Base-by-base conservation (phyloP, 2,797 vertebrate genomes). In the Coreius guichenoti region DNA sequence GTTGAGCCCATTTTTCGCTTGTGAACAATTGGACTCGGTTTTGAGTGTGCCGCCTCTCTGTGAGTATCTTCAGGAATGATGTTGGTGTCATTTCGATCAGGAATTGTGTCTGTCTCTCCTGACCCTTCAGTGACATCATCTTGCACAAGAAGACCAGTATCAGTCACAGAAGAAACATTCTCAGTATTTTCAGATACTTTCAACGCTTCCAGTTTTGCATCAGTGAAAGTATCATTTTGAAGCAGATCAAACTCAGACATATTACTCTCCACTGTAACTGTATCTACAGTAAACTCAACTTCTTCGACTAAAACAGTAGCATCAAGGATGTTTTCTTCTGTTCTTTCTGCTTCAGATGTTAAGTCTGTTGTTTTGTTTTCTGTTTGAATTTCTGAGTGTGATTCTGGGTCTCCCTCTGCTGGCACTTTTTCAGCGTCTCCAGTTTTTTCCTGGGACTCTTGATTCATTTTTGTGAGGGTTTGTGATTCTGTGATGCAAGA, bases 401-500 rank as follows among this genome's bases (percentile, higher is more conserved):
- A 61, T 13, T 61, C 58, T 26, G n/a, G 0, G 0, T 61, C 58
- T 61, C 58, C 58, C 11, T 26, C n/a, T 61, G 12, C 69, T 72
- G 69, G 23, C 0, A 0, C 13, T 45, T 0, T 45, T 2, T 72
- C 23, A 72, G n/a, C 23, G 1, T 26, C 69, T 72, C 7, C 69
- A 39, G 29, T 5, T 26, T 19, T 39, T 21, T 77, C 16, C 23
- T 65, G 72, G 14, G 16, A 36, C 13, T 54, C n/a, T 61, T 2
- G 11, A 73, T 74, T 0, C 0, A 12, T 33, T 23, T 31, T 33
- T 33, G 17, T 33, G 1, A 17, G 8, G 12, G 29, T 56, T 69
- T 81, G 45, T 81, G 80, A 36, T 70, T 81, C 65, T 69, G 21
- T 70, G 23, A 51, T 56, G 23, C 31, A 31, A 45, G 16, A 21